phyloP scores from a whole-genome alignment of 2,888 invertebrate genomes.

The Sepioteuthis lessoniana region DNA sequence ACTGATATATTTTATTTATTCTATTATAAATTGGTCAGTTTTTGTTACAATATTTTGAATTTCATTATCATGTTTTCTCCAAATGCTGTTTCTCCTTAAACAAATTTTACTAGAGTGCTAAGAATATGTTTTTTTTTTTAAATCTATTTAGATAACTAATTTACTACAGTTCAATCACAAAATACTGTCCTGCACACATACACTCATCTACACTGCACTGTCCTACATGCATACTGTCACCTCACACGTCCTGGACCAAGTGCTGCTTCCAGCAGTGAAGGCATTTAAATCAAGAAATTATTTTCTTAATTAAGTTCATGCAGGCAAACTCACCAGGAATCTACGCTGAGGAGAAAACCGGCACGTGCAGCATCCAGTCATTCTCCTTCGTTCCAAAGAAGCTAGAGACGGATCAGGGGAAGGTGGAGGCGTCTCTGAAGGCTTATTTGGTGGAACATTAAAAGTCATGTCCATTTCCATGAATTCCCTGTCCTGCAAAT shows the following conservation, averaged over 20 bases:
- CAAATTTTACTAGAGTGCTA: not conserved
- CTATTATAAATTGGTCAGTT: not conserved
- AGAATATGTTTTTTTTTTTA: not conserved
- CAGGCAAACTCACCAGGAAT: slow-evolving; percentile 63
- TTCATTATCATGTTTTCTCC: not conserved
- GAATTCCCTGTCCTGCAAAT: slow-evolving; percentile 91
- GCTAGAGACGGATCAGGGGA: slow-evolving; percentile 73
- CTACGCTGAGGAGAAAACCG: slow-evolving; percentile 66
- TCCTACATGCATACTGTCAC: slow-evolving; percentile 15
- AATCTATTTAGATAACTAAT: not conserved
- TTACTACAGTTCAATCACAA: not conserved
- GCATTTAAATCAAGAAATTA: not conserved
- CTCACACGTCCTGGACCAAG: not conserved
- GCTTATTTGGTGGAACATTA: slow-evolving; percentile 93
- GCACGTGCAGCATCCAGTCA: slow-evolving; percentile 70
- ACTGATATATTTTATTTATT: not conserved
- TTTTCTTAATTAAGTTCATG: not conserved
- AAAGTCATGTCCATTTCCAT: slow-evolving; percentile 95
- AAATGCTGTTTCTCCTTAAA: not conserved
- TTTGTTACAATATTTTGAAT: not conserved
- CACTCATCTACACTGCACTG: not conserved
- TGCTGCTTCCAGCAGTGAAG: not conserved
- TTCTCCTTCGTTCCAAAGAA: slow-evolving; percentile 62
- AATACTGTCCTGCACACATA: slow-evolving; percentile 38
- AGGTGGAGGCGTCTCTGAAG: slow-evolving; percentile 77